A percentile compares a stretch with the other conserved stretches of the same genome.
Evolutionary conservation across 2,797 vertebrate species (phyloP).

Genomic region (Pseudomugil gertrudae): DNA sequence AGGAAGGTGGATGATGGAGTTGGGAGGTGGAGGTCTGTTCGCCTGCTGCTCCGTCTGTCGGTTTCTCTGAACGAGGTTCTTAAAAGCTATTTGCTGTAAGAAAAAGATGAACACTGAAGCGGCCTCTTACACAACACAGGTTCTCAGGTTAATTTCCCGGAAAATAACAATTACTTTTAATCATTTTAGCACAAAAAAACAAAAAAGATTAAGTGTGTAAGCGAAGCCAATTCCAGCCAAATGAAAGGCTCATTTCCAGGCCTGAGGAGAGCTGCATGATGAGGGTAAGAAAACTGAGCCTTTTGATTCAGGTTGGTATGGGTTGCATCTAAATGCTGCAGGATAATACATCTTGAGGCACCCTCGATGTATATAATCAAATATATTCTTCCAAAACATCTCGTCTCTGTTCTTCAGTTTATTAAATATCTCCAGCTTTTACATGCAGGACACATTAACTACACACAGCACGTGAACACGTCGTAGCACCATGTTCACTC

Average conservation of each 20-base stretch:
- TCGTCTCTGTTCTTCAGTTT: too few relatives aligned
- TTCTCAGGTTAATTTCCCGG: neutral
- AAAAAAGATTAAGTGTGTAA: neutral
- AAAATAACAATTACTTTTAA: neutral
- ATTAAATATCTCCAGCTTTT: neutral
- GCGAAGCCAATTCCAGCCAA: too few relatives aligned
- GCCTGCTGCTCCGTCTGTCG: conserved; percentile 93
- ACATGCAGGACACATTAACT: neutral
- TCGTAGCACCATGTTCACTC: conserved; percentile 4
- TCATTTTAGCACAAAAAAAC: neutral
- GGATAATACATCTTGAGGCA: too few relatives aligned
- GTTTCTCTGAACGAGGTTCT: conserved; percentile 98
- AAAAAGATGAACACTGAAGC: conserved; percentile 1
- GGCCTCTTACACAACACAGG: neutral
- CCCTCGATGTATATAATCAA: too few relatives aligned
- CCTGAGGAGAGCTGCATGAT: too few relatives aligned
- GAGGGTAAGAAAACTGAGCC: too few relatives aligned
- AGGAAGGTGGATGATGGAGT: conserved; percentile 97
- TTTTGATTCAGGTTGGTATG: too few relatives aligned
- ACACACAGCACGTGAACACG: neutral
- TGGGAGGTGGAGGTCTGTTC: conserved; percentile 91
- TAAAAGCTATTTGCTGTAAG: conserved; percentile 98
- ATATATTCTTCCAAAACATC: neutral
- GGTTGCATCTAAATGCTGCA: too few relatives aligned
- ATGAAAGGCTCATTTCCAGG: too few relatives aligned